These are phyloP conservation scores for Parasteatoda tepidariorum DNA, from an alignment of 1,140 invertebrate genomes.

Conservation along the genomic window DNA sequence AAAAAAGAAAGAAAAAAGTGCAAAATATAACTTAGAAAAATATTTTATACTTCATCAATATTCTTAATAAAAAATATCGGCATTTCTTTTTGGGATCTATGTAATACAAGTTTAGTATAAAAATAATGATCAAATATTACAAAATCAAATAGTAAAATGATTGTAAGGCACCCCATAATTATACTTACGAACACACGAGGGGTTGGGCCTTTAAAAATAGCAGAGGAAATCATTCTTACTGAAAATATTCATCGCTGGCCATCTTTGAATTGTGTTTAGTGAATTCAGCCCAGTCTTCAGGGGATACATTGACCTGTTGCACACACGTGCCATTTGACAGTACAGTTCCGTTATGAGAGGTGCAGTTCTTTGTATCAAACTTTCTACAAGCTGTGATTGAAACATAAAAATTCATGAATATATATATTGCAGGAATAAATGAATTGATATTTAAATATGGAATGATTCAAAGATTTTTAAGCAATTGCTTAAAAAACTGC, in stretches of 20 bases:
- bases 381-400: constrained; percentile 61
- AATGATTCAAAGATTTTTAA: too few relatives aligned
- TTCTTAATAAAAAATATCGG: too few relatives aligned
- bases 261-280: constrained; percentile 68
- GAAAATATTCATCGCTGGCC: constrained; percentile 65
- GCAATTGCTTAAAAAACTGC: too few relatives aligned
- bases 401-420: background rate
- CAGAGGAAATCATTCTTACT: constrained; percentile 63
- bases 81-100: too few relatives aligned
- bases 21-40: too few relatives aligned
- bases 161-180: constrained; percentile 34
- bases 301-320: constrained; percentile 72
- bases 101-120: too few relatives aligned
- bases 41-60: too few relatives aligned
- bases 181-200: constrained; percentile 44
- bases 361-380: constrained; percentile 69
- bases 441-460: too few relatives aligned
- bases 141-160: background rate
- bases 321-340: constrained; percentile 66
- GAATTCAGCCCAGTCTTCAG: constrained; percentile 70
- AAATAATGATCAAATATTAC: too few relatives aligned
- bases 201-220: constrained; percentile 43
- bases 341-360: constrained; percentile 66
- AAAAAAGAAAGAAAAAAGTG: too few relatives aligned
- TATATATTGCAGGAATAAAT: background rate